Conservation (phyloP, 1,140 invertebrate species). For the Dolichoris vasculosae region DNA sequence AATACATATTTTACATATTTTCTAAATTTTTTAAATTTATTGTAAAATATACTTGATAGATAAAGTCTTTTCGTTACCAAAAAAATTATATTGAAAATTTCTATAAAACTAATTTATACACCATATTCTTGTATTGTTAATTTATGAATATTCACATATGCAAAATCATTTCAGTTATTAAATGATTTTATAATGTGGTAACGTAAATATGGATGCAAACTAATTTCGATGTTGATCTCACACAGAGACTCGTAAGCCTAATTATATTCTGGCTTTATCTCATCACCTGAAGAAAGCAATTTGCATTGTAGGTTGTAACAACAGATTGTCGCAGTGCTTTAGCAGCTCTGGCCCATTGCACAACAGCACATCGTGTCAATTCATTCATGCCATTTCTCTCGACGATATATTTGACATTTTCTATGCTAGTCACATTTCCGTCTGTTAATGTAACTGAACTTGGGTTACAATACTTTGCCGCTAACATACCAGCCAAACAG, state of each 20-base stretch:
- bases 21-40: no score
- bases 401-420: slow-evolving; percentile 82
- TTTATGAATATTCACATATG: no score
- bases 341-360: slow-evolving; percentile 72
- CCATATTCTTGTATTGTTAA: no score
- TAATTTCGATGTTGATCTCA: not conserved
- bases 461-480: slow-evolving; percentile 81
- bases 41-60: no score
- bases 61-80: no score
- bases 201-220: no score
- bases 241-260: not conserved
- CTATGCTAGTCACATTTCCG: slow-evolving; percentile 85
- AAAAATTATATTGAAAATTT: no score
- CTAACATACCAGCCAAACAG: slow-evolving; percentile 85
- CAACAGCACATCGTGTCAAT: slow-evolving; percentile 69
- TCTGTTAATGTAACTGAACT: slow-evolving; percentile 82
- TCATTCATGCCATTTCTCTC: slow-evolving; percentile 77
- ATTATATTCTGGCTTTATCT: not conserved
- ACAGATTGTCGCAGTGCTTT: slow-evolving; percentile 57
- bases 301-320: not conserved
- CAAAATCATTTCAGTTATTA: no score
- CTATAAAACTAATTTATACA: no score
- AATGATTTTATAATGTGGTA: no score
- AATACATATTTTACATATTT: no score
- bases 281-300: slow-evolving; percentile 33